Conservation (phyloP, 2,888 invertebrate species). For the Cerceris ruficornis region DNA sequence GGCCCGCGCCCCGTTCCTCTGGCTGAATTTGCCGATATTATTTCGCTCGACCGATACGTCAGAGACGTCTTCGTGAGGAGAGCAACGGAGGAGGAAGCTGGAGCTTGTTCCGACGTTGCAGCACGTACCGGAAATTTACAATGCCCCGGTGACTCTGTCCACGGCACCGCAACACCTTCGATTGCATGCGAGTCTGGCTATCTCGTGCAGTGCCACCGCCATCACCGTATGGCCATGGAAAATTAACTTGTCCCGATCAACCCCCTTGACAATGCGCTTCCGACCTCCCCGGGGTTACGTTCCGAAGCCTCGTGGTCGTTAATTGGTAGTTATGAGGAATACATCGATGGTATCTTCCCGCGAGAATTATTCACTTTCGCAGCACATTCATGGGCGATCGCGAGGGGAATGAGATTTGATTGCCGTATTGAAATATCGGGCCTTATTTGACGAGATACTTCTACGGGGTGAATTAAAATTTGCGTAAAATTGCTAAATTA, state of each 20-base stretch:
- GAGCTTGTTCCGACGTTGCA: conserved; percentile 27
- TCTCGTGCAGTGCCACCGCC: conserved; percentile 16
- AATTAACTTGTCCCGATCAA: conserved; percentile 52
- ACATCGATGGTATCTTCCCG: too few species aligned
- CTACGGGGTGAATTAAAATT: too few species aligned
- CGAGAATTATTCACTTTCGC: too few species aligned
- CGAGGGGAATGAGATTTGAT: too few species aligned
- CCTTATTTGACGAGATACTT: too few species aligned
- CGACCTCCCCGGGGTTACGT: not conserved
- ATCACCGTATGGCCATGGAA: conserved; percentile 42
- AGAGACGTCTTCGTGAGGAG: conserved; percentile 17
- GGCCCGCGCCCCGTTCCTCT: not conserved
- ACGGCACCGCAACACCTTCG: conserved; percentile 39
- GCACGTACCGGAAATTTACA: conserved; percentile 57
- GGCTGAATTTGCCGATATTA: conserved; percentile 37
- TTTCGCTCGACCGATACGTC: conserved; percentile 35
- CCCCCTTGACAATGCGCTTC: conserved; percentile 30
- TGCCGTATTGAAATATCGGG: too few species aligned
- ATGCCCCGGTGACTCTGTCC: conserved; percentile 37
- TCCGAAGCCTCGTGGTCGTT: not conserved
- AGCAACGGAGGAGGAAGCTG: not conserved
- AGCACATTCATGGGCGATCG: too few species aligned
- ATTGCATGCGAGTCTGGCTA: conserved; percentile 14
- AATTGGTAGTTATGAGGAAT: not conserved
- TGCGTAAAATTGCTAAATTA: too few species aligned